Conservation (phyloP, 2,888 invertebrate genomes). For the Oscheius sp. region DNA sequence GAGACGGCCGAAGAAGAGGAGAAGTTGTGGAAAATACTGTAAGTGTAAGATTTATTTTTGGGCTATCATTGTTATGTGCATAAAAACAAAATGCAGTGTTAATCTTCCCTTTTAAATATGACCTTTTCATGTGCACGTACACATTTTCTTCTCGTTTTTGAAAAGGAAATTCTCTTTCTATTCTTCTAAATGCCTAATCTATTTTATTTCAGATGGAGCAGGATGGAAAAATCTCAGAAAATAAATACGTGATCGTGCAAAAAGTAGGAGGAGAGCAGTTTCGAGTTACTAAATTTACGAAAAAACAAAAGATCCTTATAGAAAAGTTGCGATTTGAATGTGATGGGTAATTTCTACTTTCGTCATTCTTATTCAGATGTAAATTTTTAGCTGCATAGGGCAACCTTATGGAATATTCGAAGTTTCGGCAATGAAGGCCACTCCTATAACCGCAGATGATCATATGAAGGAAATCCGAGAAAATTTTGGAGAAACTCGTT, state of each 20-base stretch:
- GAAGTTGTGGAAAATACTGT: no score
- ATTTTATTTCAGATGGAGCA: conserved; percentile 6
- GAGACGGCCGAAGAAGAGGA: no score
- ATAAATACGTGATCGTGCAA: conserved; percentile 25
- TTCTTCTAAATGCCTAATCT: no score
- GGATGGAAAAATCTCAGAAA: background rate
- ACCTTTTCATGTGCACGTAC: no score
- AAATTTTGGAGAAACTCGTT: background rate
- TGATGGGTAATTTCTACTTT: conserved; percentile 39
- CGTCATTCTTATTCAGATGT: background rate
- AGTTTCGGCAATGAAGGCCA: conserved; percentile 37
- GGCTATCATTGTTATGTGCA: no score
- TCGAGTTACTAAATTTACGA: conserved; percentile 50
- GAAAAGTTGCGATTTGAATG: conserved; percentile 60
- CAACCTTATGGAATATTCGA: conserved; percentile 64
- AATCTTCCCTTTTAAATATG: no score
- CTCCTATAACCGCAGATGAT: background rate
- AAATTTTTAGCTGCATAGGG: conserved; percentile 49
- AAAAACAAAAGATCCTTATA: conserved; percentile 54
- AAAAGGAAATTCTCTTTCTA: no score
- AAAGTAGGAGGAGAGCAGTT: conserved; percentile 59
- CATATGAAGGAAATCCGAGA: background rate
- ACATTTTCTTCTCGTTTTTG: no score
- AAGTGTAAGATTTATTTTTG: no score
- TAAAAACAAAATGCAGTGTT: no score